Evolutionary conservation across 2,113 vertebrate genomes (phyloP).

Genomic region (Platanista minor): DNA sequence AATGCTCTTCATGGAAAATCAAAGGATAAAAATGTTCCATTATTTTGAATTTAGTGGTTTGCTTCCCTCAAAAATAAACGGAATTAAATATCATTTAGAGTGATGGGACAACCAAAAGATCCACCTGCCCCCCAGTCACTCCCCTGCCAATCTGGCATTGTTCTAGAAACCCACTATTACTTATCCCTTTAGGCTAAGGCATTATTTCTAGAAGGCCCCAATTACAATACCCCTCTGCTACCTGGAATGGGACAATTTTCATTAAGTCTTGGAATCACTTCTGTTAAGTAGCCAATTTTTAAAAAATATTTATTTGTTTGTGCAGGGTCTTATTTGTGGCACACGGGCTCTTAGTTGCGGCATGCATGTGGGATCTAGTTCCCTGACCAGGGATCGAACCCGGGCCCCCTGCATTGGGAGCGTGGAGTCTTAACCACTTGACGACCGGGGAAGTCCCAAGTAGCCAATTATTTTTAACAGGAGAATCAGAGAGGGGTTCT

Average conservation of each 20-base stretch:
- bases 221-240: conserved; percentile 23
- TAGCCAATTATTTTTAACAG: conserved; percentile 18
- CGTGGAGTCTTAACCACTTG: no score
- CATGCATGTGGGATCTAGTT: no score
- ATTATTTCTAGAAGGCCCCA: conserved; percentile 29
- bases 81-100: conserved; percentile 40
- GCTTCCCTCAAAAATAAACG: conserved; percentile 23
- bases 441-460: background rate
- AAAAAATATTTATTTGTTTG: no score
- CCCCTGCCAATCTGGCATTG: conserved; percentile 5
- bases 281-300: conserved; percentile 36
- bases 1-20: conserved; percentile 50
- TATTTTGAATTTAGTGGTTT: conserved; percentile 38
- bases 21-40: conserved; percentile 34
- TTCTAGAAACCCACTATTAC: background rate
- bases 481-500: background rate
- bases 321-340: no score
- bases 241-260: background rate
- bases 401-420: no score
- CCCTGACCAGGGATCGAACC: no score
- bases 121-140: background rate
- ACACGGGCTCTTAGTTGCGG: no score
- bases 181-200: background rate
- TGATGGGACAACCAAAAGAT: background rate
- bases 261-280: conserved; percentile 36